Conservation (phyloP, 2,888 invertebrate species). For the Rhingia campestris region DNA sequence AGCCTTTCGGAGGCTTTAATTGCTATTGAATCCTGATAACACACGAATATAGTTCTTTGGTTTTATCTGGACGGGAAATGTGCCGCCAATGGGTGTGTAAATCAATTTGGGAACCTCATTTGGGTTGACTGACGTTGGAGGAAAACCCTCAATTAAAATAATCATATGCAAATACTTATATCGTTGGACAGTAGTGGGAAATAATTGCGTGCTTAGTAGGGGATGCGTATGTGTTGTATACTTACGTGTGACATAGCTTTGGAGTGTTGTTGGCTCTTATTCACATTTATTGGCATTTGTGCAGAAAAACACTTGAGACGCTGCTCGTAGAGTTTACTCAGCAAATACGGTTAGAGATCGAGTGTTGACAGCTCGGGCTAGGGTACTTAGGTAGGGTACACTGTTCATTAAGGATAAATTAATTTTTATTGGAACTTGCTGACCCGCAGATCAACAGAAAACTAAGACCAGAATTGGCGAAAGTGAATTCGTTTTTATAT, state of each 20-base stretch:
- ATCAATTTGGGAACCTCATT: slow-evolving; percentile 36
- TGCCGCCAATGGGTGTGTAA: slow-evolving; percentile 4
- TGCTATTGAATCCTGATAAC: slow-evolving; percentile 27
- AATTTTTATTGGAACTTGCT: too few species aligned
- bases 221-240: slow-evolving; percentile 3
- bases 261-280: not conserved
- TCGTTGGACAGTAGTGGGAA: slow-evolving; percentile 3
- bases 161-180: slow-evolving; percentile 55
- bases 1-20: slow-evolving; percentile 15
- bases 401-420: too few species aligned
- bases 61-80: not conserved
- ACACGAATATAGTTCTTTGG: slow-evolving; percentile 5
- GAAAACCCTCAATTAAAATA: slow-evolving; percentile 45
- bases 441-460: too few species aligned
- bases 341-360: too few species aligned
- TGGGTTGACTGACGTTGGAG: not conserved
- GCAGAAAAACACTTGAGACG: too few species aligned
- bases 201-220: slow-evolving; percentile 20
- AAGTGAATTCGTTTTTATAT: too few species aligned
- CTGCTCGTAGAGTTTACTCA: too few species aligned
- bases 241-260: not conserved
- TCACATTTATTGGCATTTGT: slow-evolving; percentile 9
- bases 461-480: too few species aligned
- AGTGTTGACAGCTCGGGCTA: too few species aligned
- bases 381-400: too few species aligned